phyloP scores from a whole-genome alignment of 2,113 vertebrate genomes.

The Serilophus lunatus region DNA sequence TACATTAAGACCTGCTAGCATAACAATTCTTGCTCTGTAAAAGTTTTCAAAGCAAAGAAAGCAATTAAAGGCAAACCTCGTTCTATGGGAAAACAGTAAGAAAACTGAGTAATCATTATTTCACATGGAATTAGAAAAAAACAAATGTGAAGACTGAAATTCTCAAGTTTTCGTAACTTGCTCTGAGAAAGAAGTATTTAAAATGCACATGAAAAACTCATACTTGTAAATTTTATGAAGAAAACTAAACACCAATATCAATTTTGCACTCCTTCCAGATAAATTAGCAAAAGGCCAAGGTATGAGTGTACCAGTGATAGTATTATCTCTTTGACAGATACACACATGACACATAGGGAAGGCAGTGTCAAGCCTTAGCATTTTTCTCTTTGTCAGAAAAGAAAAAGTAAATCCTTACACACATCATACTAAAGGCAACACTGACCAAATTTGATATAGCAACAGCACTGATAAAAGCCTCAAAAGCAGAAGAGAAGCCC shows the following conservation, averaged over 20 bases:
- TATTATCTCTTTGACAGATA: background rate
- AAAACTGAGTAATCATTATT: background rate
- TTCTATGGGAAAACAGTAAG: background rate
- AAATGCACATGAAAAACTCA: background rate
- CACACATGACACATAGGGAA: background rate
- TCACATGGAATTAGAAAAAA: accelerated
- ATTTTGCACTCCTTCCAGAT: background rate
- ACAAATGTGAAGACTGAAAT: background rate
- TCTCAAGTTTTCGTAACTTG: background rate
- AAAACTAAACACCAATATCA: background rate
- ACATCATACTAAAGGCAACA: background rate
- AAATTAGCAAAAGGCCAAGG: background rate
- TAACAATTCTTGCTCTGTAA: background rate
- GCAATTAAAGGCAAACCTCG: background rate
- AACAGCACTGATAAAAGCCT: background rate
- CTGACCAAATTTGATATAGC: background rate
- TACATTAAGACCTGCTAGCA: background rate
- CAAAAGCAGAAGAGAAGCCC: background rate
- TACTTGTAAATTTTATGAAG: background rate
- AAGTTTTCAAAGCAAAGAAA: background rate
- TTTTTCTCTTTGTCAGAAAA: background rate
- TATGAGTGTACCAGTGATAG: background rate
- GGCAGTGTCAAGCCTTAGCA: background rate
- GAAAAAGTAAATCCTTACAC: background rate
- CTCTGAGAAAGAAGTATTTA: background rate